A percentile compares a stretch with the other conserved stretches of the same genome.
These are phyloP conservation scores for Sesia apiformis DNA, from an alignment of 2,888 invertebrate species.

Conservation along the genomic window DNA sequence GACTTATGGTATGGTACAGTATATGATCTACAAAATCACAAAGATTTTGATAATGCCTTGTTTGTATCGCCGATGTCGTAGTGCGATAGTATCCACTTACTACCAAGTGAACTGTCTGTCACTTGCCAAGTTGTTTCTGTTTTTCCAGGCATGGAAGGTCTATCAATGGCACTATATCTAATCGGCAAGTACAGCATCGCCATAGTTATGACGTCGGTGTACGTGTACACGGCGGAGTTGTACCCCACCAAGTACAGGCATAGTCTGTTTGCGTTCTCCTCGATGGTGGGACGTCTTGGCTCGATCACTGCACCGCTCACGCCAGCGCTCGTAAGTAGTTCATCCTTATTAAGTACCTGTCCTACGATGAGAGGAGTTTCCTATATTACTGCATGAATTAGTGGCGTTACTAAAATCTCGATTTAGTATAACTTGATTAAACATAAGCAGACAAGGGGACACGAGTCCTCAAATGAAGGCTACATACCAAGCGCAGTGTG, in stretches of 20 bases:
- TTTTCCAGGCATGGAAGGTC: constrained; percentile 30
- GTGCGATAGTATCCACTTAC: no score
- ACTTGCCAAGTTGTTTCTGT: no score
- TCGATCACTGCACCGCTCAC: constrained; percentile 80
- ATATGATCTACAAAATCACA: no score
- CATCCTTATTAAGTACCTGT: not conserved
- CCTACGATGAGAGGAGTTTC: no score
- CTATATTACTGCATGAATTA: no score
- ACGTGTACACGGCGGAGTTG: constrained; percentile 80
- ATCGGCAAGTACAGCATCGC: constrained; percentile 80
- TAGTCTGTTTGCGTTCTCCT: constrained; percentile 78
- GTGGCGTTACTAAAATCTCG: not conserved
- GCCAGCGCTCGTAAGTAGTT: constrained; percentile 72
- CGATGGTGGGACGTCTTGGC: constrained; percentile 79
- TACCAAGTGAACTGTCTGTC: no score
- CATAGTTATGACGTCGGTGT: constrained; percentile 77
- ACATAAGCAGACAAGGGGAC: not conserved
- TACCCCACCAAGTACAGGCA: constrained; percentile 80
- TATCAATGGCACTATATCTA: constrained; percentile 71
- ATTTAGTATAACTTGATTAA: not conserved
- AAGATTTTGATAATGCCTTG: no score
- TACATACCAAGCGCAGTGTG: no score
- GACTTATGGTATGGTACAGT: no score
- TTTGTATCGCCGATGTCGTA: no score
- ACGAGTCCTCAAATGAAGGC: no score